Percentiles rank a stretch among this genome's conserved stretches.
Conservation (phyloP, 2,888 invertebrate genomes). For the Amaurobius ferox region DNA sequence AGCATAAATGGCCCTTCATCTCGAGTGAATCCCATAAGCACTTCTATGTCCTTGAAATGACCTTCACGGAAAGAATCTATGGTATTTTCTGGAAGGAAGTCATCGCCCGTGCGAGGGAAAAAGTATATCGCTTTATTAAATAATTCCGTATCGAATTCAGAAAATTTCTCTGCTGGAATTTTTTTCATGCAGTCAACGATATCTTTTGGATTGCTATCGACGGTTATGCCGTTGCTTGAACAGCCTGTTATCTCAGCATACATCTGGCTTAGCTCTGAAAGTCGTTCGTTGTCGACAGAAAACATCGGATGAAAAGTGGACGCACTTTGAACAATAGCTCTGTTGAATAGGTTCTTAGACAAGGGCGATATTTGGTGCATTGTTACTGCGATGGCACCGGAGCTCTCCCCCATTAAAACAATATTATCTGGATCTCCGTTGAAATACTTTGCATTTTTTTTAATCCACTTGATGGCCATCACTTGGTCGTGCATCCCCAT, state of each 20-base stretch:
- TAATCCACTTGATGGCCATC: slow-evolving; percentile 59
- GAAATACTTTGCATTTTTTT: slow-evolving; percentile 40
- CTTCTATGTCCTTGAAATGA: no score
- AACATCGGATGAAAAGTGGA: slow-evolving; percentile 15
- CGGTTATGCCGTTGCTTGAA: slow-evolving; percentile 8
- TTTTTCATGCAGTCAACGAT: slow-evolving; percentile 50
- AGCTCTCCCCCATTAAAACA: slow-evolving; percentile 68
- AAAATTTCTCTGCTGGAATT: slow-evolving; percentile 17
- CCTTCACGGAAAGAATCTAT: no score
- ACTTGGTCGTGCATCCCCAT: slow-evolving; percentile 67
- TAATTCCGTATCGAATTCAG: slow-evolving; percentile 15
- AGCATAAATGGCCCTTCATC: no score
- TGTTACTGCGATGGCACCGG: slow-evolving; percentile 34
- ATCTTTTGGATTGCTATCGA: slow-evolving; percentile 23
- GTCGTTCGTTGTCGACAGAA: slow-evolving; percentile 14
- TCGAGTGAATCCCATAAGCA: no score
- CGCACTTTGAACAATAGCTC: slow-evolving; percentile 63
- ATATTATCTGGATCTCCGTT: slow-evolving; percentile 66
- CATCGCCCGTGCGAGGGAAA: not conserved
- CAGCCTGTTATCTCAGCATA: slow-evolving; percentile 37
- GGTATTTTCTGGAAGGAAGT: slow-evolving; percentile 28
- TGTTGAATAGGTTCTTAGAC: slow-evolving; percentile 47
- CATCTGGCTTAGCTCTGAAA: not conserved
- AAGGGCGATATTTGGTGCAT: no score
- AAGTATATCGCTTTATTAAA: slow-evolving; percentile 14